Percentiles rank a stretch among this genome's conserved stretches.
Evolutionary conservation across 1,140 invertebrate species (phyloP).

Genomic region (Teleopsis dalmanni): DNA sequence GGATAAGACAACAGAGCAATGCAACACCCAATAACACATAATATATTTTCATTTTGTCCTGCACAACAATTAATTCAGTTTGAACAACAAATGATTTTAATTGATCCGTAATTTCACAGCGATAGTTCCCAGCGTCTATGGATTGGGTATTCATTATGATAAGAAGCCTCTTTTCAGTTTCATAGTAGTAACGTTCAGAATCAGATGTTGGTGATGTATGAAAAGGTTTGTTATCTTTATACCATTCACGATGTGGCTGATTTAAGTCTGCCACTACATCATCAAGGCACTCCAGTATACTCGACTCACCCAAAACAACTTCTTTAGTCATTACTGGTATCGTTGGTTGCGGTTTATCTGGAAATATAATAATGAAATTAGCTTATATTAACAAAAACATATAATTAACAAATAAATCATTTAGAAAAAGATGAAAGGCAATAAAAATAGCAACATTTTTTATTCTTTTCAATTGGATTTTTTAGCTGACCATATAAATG

Average conservation of each 20-base stretch:
- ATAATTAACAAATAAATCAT: no score
- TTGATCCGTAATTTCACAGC: conserved; percentile 69
- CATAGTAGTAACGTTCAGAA: conserved; percentile 64
- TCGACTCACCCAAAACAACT: conserved; percentile 65
- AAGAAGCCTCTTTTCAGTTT: conserved; percentile 75
- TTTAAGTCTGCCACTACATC: conserved; percentile 62
- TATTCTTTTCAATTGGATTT: no score
- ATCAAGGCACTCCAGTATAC: conserved; percentile 81
- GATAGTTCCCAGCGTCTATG: conserved; percentile 76
- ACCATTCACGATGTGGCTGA: conserved; percentile 80
- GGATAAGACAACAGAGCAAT: conserved; percentile 81
- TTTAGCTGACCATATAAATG: no score
- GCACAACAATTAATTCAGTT: conserved; percentile 46
- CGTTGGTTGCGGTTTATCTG: conserved; percentile 65
- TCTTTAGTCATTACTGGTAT: conserved; percentile 77
- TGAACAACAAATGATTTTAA: conserved; percentile 31
- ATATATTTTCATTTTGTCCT: conserved; percentile 50
- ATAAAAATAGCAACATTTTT: no score
- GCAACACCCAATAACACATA: conserved; percentile 81
- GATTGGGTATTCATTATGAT: conserved; percentile 73
- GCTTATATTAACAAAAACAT: not conserved
- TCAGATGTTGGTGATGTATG: conserved; percentile 60
- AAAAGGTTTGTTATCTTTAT: conserved; percentile 64
- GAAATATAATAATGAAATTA: conserved; percentile 7
- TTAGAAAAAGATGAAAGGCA: no score